Evolutionary conservation across 2,888 invertebrate genomes (phyloP).

Genomic region (Caenorhabditis afra): DNA sequence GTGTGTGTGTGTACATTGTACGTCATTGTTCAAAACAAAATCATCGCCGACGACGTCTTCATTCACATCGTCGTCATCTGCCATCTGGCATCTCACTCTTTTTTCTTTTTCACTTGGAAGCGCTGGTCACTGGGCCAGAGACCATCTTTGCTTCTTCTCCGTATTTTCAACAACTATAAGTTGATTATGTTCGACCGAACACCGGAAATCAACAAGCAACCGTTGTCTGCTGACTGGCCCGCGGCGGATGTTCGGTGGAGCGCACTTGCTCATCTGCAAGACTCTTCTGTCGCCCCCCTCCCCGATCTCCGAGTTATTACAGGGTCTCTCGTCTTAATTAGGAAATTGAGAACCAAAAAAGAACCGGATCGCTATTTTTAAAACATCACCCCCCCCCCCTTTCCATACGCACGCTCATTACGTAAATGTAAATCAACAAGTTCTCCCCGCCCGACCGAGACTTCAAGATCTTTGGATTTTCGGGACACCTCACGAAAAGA

Average conservation of each 20-base stretch:
- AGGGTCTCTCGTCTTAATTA: neutral
- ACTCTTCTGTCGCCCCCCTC: too few species aligned
- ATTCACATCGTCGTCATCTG: conserved; percentile 17
- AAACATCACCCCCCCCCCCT: too few species aligned
- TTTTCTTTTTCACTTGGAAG: too few species aligned
- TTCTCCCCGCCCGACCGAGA: conserved; percentile 1
- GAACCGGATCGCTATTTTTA: conserved; percentile 40
- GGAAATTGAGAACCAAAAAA: conserved; percentile 12
- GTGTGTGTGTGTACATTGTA: conserved; percentile 9
- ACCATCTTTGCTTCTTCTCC: conserved; percentile 23
- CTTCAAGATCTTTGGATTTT: conserved; percentile 41
- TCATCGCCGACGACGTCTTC: conserved; percentile 1
- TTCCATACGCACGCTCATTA: neutral
- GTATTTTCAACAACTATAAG: too few species aligned
- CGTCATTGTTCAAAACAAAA: conserved; percentile 25
- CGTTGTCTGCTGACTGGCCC: too few species aligned
- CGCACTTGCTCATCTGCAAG: too few species aligned
- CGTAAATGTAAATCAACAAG: neutral
- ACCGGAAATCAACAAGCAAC: too few species aligned
- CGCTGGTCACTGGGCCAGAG: conserved; percentile 42
- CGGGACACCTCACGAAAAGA: too few species aligned
- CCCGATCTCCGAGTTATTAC: neutral
- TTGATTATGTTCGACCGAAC: too few species aligned
- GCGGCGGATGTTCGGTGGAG: too few species aligned
- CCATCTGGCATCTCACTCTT: conserved; percentile 7